These are phyloP conservation scores for Mythimna vitellina DNA, from an alignment of 2,888 invertebrate species.

Conservation along the genomic window DNA sequence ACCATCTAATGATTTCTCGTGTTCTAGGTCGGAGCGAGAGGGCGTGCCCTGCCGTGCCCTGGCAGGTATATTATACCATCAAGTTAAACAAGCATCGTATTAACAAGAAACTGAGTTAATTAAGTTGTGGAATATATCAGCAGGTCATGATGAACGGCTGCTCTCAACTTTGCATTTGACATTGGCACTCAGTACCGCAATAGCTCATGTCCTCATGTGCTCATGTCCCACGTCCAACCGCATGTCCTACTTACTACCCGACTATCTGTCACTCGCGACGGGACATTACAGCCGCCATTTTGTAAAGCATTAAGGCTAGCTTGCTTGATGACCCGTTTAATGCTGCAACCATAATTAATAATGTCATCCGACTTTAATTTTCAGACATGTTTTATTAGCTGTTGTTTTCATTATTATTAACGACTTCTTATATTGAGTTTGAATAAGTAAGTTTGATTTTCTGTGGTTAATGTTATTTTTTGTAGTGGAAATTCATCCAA, in stretches of 20 bases:
- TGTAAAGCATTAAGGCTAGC: slow-evolving; percentile 23
- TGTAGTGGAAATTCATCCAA: no score
- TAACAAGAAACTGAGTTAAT: no score
- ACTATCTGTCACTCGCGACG: slow-evolving; percentile 40
- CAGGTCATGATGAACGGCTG: slow-evolving; percentile 5
- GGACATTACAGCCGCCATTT: slow-evolving; percentile 37
- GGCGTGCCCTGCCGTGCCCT: no score
- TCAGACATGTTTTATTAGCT: neutral
- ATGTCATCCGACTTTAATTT: neutral
- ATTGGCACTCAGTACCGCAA: slow-evolving; percentile 27
- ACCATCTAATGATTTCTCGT: no score
- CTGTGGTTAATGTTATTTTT: no score
- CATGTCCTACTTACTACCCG: slow-evolving; percentile 28
- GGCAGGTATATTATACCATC: no score
- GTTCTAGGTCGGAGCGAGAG: no score
- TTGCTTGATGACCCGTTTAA: slow-evolving; percentile 24
- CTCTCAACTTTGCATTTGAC: slow-evolving; percentile 32
- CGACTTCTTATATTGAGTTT: neutral
- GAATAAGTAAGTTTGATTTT: neutral
- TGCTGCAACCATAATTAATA: slow-evolving; percentile 1
- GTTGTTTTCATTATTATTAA: neutral
- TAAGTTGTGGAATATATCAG: slow-evolving; percentile 3
- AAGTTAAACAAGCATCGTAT: no score
- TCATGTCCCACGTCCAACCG: slow-evolving; percentile 2
- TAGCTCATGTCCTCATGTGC: slow-evolving; percentile 45